Base-by-base conservation (phyloP, 2,113 vertebrate species). In the Andinoacara biseriatus region DNA sequence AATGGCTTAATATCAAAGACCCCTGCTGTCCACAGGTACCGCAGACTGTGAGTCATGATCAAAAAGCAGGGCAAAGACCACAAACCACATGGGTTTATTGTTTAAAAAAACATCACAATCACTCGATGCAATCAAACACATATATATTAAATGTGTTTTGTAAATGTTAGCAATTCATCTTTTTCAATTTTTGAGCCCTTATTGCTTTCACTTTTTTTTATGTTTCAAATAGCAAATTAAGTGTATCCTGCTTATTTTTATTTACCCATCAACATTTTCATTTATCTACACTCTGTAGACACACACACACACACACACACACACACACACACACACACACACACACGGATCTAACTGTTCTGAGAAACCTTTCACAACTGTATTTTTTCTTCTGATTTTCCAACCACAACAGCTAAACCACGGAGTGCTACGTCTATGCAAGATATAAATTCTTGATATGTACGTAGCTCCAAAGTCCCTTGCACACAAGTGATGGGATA, bases 81-180 rank as follows among this genome's bases (percentile, higher is more conserved):
- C 83, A 93, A 89, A 93, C 94, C 93, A 91, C 93, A 93, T 52
- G 38, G 13, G 33, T 60, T 22, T 52, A 58, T 78, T 72, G 79
- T 79, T 76, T 77, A 85, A 67, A 46, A 38, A 78, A 80, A 61
- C 5, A 13, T 15, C 22, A 58, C 9, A 78, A 76, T 13, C 56
- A 52, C 40, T 58, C 9, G 10, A 13, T 14, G 18, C 7, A 24
- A 74, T 14, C 18, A 60, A 3, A 78, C n/a, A 58, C 33, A 52
- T 24, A 10, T 3, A 49, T 1, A 72, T 3, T 29, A 76, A 59
- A 11, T 0, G 17, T 6, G 2, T 61, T 26, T 75, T 75, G 5
- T 8, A 56, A 56, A 76, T 31, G 26, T 46, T 29, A 56, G 67
- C 7, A 58, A 35, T 54, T 18, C 4, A 35, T 20, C 2, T 61